Evolutionary conservation across 2,888 invertebrate genomes (phyloP).

Genomic region (Oegoconia quadripuncta): DNA sequence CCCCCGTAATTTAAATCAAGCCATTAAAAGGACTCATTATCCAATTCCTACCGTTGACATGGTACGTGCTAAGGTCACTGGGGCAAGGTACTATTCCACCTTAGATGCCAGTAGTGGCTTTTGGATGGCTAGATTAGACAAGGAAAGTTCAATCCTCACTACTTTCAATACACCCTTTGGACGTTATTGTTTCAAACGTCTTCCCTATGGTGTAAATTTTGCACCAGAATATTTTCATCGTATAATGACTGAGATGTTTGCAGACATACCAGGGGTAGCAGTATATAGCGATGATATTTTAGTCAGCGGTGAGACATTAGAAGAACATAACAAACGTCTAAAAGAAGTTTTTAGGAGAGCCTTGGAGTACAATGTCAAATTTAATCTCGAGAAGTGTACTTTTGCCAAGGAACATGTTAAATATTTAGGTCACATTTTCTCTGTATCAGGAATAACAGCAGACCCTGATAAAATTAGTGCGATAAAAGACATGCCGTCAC

Average conservation of each 20-base stretch:
- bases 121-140: conserved; percentile 13
- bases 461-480: conserved; percentile 18
- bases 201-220: conserved; percentile 5
- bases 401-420: conserved; percentile 10
- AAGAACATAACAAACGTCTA: conserved; percentile 1
- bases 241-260: conserved; percentile 2
- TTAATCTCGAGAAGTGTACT: background rate
- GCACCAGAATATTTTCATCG: conserved; percentile 3
- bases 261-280: background rate
- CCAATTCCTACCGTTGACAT: conserved; percentile 17
- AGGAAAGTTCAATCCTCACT: conserved; percentile 2
- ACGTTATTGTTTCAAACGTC: background rate
- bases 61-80: conserved; percentile 15
- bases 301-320: background rate
- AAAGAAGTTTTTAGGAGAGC: conserved; percentile 1
- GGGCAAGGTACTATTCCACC: conserved; percentile 14
- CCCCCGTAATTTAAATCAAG: conserved; percentile 17
- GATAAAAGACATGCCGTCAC: conserved; percentile 16
- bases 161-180: conserved; percentile 10
- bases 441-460: conserved; percentile 9
- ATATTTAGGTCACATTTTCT: conserved; percentile 20
- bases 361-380: background rate
- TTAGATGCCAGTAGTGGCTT: conserved; percentile 22
- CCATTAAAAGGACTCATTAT: conserved; percentile 19
- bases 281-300: conserved; percentile 5